phyloP scores from a whole-genome alignment of 2,888 invertebrate species.

The Brachycybe producta region DNA sequence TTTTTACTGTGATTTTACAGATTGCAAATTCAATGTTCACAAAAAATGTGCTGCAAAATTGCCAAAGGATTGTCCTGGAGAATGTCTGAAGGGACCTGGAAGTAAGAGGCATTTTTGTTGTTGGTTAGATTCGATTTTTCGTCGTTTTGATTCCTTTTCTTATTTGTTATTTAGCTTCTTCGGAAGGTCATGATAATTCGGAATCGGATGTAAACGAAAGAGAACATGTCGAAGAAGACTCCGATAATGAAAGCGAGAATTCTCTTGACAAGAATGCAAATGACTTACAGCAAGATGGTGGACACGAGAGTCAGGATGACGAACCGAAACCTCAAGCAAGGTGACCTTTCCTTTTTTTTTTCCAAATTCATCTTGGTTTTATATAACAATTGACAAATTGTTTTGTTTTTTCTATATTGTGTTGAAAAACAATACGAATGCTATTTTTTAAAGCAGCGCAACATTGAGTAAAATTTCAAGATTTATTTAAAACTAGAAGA shows the following conservation, averaged over 20 bases:
- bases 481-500: no score
- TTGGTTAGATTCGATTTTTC: neutral
- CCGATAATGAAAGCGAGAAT: conserved; percentile 18
- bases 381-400: neutral
- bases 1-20: conserved; percentile 27
- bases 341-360: neutral
- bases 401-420: neutral
- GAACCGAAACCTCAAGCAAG: conserved; percentile 18
- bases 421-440: no score
- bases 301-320: conserved; percentile 19
- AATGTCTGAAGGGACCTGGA: conserved; percentile 46
- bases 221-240: conserved; percentile 17
- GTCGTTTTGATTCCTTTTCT: neutral
- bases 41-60: conserved; percentile 83
- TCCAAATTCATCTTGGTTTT: neutral
- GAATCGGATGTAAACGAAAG: conserved; percentile 14
- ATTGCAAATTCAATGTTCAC: conserved; percentile 92
- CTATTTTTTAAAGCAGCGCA: no score
- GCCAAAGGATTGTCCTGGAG: conserved; percentile 79
- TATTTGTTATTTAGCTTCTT: neutral
- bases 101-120: conserved; percentile 27
- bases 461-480: no score
- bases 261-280: conserved; percentile 11
- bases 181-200: conserved; percentile 17
- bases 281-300: conserved; percentile 14